Conservation (phyloP, 2,113 vertebrate genomes). For the Pangasianodon gigas region DNA sequence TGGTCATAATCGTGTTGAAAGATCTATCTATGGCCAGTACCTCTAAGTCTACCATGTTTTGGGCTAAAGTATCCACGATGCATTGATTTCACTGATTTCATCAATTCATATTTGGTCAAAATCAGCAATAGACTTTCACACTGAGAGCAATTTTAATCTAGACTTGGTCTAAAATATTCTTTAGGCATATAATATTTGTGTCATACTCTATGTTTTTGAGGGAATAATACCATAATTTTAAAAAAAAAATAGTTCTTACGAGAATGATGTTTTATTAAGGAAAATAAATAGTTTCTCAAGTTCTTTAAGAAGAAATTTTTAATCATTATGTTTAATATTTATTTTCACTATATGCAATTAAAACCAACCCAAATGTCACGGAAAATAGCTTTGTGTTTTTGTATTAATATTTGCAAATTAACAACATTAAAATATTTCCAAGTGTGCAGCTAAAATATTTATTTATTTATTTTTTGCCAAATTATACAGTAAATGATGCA, state of each 20-base stretch:
- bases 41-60: neutral
- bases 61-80: neutral
- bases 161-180: neutral
- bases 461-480: neutral
- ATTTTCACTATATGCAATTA: neutral
- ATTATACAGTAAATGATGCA: neutral
- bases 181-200: neutral
- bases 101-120: neutral
- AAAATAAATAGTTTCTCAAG: neutral
- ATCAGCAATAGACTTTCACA: neutral
- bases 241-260: neutral
- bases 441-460: neutral
- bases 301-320: too few relatives aligned
- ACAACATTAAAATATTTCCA: neutral
- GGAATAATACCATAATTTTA: neutral
- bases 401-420: too few relatives aligned
- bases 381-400: neutral
- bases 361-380: neutral
- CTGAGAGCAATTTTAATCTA: neutral
- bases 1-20: neutral
- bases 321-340: neutral
- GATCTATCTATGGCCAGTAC: neutral
- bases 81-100: too few relatives aligned
- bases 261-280: neutral
- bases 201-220: neutral